Base-by-base conservation (phyloP, 2,888 invertebrate species). In the Blastobasis lacticolella region DNA sequence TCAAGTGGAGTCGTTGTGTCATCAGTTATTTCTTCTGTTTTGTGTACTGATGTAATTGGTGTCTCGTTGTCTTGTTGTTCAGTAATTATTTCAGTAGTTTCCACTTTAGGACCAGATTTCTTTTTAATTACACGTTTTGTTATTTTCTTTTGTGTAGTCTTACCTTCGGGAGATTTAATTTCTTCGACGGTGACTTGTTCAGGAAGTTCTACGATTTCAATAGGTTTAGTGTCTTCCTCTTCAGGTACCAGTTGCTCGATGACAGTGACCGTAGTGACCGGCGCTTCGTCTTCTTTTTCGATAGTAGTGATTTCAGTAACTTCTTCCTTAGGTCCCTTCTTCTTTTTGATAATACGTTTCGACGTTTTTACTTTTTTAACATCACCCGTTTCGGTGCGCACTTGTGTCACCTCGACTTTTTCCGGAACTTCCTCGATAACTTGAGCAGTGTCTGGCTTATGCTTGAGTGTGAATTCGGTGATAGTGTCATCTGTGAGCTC, bases 291-390 rank as follows among this genome's bases (percentile, higher is more conserved):
- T 66, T 66, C 61, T 69, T 81, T 66, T 40, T 81, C 59, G 46
- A 57, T 75, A 59, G 73, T 63, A 57, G 66, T 74, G 53, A 77
- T 79, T 69, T 75, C 77, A 58, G 67, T 84, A 55, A 77, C 78
- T 73, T 71, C 75, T 61, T 66, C 58, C 47, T 61, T 64, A 10
- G 61, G 69, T 7, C 79, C 74, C 53, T 73, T 69, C 38, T 71
- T 73, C 58, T 41, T 48, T 44, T n/a, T 73, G 10, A 77, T 64
- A 5, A 68, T 49, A 4, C 55, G 59, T 47, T 59, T 69, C 5
- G 49, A 58, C 1, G 62, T 66, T 50, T 64, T 67, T 1, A 77
- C 74, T 55, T 69, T 71, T 41, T 71, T 72, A 4, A 71, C 58
- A 49, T 74, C 75, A 3, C 75, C 78, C 54, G 71, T 64, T 53